phyloP scores from a whole-genome alignment of 1,140 invertebrate genomes.

The Stenopsyche tienmushanensis region DNA sequence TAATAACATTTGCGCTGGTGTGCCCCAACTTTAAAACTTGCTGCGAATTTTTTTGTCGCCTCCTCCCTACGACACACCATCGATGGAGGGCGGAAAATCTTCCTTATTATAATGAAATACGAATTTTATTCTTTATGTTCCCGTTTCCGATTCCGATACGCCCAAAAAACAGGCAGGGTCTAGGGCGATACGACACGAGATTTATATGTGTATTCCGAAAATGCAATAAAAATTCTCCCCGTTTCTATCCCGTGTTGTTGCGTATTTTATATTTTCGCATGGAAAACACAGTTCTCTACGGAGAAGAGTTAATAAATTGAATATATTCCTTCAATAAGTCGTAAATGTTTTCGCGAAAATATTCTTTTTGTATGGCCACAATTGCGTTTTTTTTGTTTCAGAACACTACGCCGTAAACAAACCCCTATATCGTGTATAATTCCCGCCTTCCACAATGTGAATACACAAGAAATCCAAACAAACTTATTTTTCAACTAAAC shows the following conservation, averaged over 20 bases:
- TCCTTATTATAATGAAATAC: slow-evolving; percentile 16
- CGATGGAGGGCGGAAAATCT: not conserved
- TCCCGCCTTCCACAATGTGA: too few relatives aligned
- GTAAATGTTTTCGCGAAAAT: not conserved
- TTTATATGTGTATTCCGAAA: not conserved
- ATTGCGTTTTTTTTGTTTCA: too few relatives aligned
- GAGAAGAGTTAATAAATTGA: not conserved
- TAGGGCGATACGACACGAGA: not conserved
- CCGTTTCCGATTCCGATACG: not conserved
- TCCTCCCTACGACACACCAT: not conserved
- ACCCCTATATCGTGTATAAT: too few relatives aligned
- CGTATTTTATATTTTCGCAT: too few relatives aligned
- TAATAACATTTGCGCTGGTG: slow-evolving; percentile 5
- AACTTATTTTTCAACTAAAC: too few relatives aligned
- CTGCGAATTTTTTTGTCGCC: not conserved
- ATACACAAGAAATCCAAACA: too few relatives aligned
- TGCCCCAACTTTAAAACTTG: slow-evolving; percentile 21
- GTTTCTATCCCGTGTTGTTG: not conserved
- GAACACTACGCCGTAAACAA: too few relatives aligned
- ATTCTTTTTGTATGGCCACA: too few relatives aligned
- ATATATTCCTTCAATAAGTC: not conserved
- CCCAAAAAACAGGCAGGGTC: not conserved
- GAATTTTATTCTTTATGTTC: slow-evolving; percentile 7
- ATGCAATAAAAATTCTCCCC: not conserved
- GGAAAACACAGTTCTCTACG: not conserved